Evolutionary conservation across 2,888 invertebrate genomes (phyloP), one percentile per base, ranked within the genome.

Genomic region (Adelognathus sp.): DNA sequence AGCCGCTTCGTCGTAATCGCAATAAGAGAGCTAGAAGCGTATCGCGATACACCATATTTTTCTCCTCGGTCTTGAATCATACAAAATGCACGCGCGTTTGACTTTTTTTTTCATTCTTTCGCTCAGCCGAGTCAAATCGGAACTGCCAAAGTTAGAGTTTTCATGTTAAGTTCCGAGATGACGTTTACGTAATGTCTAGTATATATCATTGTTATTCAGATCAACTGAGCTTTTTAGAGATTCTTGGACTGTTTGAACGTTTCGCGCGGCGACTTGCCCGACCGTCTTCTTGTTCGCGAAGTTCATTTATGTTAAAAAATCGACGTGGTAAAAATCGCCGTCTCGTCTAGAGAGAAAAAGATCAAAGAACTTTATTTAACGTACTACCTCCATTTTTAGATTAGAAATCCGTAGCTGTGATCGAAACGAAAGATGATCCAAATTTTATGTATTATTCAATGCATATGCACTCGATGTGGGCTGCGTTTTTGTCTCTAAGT

Each of bases 111-210:
- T n/a, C n/a, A n/a, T n/a, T n/a, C n/a, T n/a, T 63, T 41, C 36
- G 21, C 39, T 29, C 33, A 39, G 58, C 24, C 61, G 56, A 74
- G n/a, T n/a, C 71, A 58, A 67, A 69, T n/a, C 41, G 21, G 29
- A 81, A 88, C 87, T 88, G 86, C 88, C 88, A 88, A 87, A 87
- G 87, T 82, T 85, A 85, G 79, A 70, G 76, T 82, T 60, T 46
- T 50, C 54, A 9, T 33, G 52, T 78, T 69, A 58, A 71, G 31
- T 75, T 39, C 79, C 46, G 54, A 69, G 61, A 54, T n/a, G 16
- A 18, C 50, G 41, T 61, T 46, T 67, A 56, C 33, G 33, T 44
- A 33, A 29, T 44, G 36, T 44, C 29, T 75, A 61, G 61, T 24
- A 29, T 71, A 66, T 7, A 60, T 71, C 60, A n/a, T n/a, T n/a